These are phyloP conservation scores for Ophion costatus DNA, from an alignment of 2,888 invertebrate species.

Conservation along the genomic window DNA sequence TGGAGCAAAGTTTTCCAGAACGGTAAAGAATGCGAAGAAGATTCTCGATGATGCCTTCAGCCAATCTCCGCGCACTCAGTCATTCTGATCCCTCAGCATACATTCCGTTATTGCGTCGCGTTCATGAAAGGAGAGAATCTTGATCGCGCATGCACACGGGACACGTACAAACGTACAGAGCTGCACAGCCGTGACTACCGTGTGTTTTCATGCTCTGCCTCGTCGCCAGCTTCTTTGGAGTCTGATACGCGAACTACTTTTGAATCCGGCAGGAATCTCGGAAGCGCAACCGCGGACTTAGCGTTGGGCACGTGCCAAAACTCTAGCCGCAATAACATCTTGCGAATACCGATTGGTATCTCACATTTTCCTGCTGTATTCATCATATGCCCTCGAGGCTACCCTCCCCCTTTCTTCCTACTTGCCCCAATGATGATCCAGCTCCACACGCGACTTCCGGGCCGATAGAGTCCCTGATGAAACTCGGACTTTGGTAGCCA, in stretches of 20 bases:
- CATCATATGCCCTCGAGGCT: background rate
- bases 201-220: background rate
- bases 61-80: background rate
- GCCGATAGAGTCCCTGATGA: background rate
- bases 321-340: constrained; percentile 56
- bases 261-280: constrained; percentile 42
- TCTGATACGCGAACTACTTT: constrained; percentile 18
- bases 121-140: constrained; percentile 19
- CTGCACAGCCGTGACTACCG: no score
- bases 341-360: constrained; percentile 59
- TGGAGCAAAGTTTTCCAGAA: background rate
- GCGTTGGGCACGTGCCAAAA: constrained; percentile 60
- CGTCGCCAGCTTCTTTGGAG: constrained; percentile 7
- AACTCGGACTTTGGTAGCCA: constrained; percentile 16
- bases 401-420: background rate
- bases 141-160: constrained; percentile 14
- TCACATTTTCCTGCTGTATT: constrained; percentile 54
- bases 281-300: constrained; percentile 16
- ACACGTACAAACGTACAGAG: constrained; percentile 2
- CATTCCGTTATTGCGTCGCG: constrained; percentile 26
- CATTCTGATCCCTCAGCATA: constrained; percentile 16
- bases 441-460: background rate
- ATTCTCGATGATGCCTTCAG: background rate
- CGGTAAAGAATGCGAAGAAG: background rate
- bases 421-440: background rate